phyloP scores from a whole-genome alignment of 2,113 vertebrate genomes.

The Gavialis gangeticus region DNA sequence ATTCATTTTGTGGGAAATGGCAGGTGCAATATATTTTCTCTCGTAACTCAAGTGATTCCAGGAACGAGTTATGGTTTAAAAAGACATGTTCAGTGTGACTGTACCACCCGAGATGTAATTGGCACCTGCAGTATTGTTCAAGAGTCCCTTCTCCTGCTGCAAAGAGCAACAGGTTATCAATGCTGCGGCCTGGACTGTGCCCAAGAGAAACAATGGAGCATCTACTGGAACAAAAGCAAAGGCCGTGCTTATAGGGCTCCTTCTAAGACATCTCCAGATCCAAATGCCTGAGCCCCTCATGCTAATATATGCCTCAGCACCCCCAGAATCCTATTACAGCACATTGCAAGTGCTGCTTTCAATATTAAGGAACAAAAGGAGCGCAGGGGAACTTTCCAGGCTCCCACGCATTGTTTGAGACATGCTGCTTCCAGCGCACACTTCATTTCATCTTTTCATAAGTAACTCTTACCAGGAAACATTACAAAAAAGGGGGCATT shows the following conservation, averaged over 20 bases:
- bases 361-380: slow-evolving; percentile 33
- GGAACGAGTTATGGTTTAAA: background rate
- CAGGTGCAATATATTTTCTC: background rate
- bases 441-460: slow-evolving; percentile 72
- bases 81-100: background rate
- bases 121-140: background rate
- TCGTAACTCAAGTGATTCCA: fast-evolving
- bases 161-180: background rate
- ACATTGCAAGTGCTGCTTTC: background rate
- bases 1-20: background rate
- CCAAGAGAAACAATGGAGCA: background rate
- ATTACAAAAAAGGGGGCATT: slow-evolving; percentile 60
- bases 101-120: background rate
- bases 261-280: background rate
- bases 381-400: background rate
- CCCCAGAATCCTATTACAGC: background rate
- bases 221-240: slow-evolving; percentile 28
- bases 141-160: background rate
- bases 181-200: fast-evolving
- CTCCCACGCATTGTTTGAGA: slow-evolving; percentile 21
- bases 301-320: background rate
- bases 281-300: background rate
- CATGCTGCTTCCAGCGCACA: slow-evolving; percentile 43
- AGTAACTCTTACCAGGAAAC: slow-evolving; percentile 69
- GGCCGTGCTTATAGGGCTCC: background rate